Evolutionary conservation across 1,140 invertebrate species (phyloP), one percentile per base, ranked within the genome.

Genomic region (Pseudomyrmex dendroicus): DNA sequence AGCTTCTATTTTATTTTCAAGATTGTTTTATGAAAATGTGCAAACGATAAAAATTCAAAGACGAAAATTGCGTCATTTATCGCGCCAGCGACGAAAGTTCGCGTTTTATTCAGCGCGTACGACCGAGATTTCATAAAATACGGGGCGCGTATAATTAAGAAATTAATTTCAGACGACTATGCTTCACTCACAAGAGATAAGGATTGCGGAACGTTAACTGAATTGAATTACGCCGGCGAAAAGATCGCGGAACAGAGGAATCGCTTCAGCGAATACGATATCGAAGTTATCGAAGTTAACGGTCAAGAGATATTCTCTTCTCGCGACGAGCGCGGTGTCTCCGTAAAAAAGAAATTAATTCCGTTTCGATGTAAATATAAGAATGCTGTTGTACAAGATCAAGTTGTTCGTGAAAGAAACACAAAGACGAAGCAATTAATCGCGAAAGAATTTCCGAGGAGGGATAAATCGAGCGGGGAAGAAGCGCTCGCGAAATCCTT

Each of bases 341-440:
- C 20, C 4, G 25, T 20, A 10, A 48, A 67, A 67, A 78, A 44
- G 12, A 77, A 68, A 20, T 20, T 20, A 7, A 1, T 35, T n/a
- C 10, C 15, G 46, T 57, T 59, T 2, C 1, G 7, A 13, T 70
- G 35, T 35, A 35, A 35, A 78, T 48, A 59, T 70, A 59, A 80
- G 20, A 7, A 57, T 68, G n/a, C 7, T 15, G 15, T 67, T 66
- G 46, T 25, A 1, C 5, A 35, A 35, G 35, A 13, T 25, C 15
- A 17, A 77, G 64, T 67, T 1, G 13, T 52, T 67, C 0, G 13
- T 13, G 7, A 52, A 46, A 1, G 54, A 25, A 20, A 44, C n/a
- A 46, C 13, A 74, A 74, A 82, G 54, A 46, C 61, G 17, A 74
- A 62, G 13, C 62, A 54, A 82, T 82, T 73, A 82, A 82, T 63